Base-by-base conservation (phyloP, 2,797 vertebrate genomes). In the Macroramphosus scolopax region DNA sequence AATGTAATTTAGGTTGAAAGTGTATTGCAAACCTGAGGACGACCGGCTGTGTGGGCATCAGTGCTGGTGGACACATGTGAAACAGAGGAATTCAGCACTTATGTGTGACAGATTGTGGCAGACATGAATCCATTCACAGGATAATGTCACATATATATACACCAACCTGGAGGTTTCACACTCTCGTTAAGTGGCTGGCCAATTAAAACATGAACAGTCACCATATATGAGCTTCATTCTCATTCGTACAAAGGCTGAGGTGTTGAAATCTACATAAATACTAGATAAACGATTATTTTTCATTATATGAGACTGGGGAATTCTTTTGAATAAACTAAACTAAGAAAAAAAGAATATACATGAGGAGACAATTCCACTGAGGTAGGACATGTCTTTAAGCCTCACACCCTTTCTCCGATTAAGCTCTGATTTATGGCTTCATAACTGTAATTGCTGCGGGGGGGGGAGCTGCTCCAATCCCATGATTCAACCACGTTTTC, bases 381-480 rank as follows among this genome's bases (percentile, higher is more conserved):
- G n/a, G n/a, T n/a, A n/a, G n/a, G n/a, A n/a, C n/a, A 54, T 59
- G 75, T 80, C 61, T 81, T 71, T 77, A 67, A 72, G 68, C 75
- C 69, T 28, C 69, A 34, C 51, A 14, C 69, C 63, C 54, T 52
- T 61, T 63, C 49, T 68, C 71, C 72, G 75, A 85, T 87, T 88
- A 87, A 77, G 68, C 43, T 63, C 37, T 87, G 87, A 89, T 89
- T 86, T 86, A 89, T 85, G 69, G 70, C 68, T 86, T 87, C 82
- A 87, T 88, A 83, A 77, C 51, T 35, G 34, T 82, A 82, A 86
- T 84, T 82, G 83, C 80, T 85, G 77, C n/a, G n/a, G n/a, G n/a
- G 83, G 84, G 78, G 81, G 78, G 75, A 86, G 82, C 70, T 79
- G 78, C 75, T 78, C 61, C n/a, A n/a, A 65, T 75, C 76, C 79